These are phyloP conservation scores for Odontomachus brunneus DNA, from an alignment of 1,140 invertebrate species.

Conservation along the genomic window DNA sequence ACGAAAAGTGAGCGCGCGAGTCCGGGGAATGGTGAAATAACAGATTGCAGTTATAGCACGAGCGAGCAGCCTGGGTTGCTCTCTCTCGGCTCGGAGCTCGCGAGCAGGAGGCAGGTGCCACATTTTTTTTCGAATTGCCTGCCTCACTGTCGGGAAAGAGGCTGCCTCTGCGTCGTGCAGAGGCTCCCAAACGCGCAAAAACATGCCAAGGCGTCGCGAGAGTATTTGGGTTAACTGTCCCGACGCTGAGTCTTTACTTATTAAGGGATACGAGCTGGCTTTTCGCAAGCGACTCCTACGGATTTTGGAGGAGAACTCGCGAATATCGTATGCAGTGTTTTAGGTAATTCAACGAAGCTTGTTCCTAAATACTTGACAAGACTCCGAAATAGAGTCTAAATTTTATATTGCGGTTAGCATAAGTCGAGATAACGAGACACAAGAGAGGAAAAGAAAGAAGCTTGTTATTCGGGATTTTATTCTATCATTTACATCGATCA, in stretches of 20 bases:
- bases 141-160: conserved; percentile 65
- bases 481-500: neutral
- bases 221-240: conserved; percentile 47
- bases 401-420: no score
- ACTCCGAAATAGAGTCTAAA: no score
- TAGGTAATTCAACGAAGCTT: no score
- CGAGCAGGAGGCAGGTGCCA: conserved; percentile 82
- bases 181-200: conserved; percentile 74
- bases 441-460: neutral
- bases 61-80: conserved; percentile 71
- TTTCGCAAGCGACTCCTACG: neutral
- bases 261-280: neutral
- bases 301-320: neutral
- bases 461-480: neutral
- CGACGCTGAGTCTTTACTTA: conserved; percentile 18
- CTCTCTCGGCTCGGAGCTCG: conserved; percentile 68
- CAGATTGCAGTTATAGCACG: conserved; percentile 83
- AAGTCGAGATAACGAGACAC: no score
- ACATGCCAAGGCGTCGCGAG: conserved; percentile 34
- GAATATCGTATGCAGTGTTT: neutral
- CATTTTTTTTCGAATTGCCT: conserved; percentile 78
- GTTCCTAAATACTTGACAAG: no score
- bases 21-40: conserved; percentile 75
- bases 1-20: conserved; percentile 53
- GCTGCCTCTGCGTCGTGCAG: conserved; percentile 70